Base-by-base conservation (phyloP, 1,140 invertebrate species). In the Liolophura sinensis region DNA sequence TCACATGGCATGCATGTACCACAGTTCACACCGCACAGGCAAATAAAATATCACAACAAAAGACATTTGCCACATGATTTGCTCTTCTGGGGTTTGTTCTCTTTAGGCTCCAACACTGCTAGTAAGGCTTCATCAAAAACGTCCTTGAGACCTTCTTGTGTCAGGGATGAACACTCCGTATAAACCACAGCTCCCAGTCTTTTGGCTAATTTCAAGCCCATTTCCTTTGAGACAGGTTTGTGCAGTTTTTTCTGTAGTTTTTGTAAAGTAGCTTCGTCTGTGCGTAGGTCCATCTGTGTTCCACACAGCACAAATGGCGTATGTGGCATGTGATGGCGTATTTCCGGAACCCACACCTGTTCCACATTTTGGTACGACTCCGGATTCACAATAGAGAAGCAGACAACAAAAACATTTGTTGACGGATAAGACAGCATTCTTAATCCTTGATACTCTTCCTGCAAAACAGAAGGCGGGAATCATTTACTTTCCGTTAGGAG, bases 321-420 rank as follows among this genome's bases (percentile, higher is more conserved):
- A 49, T 73, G 72, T 11, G 92, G 89, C 86, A 95, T 97, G 70
- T 87, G 84, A 70, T 87, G 86, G 27, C 88, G 86, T 25, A 88
- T 83, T 80, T 89, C 88, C 18, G 85, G 84, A 68, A 83, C 79
- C 86, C 86, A 82, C 88, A 98, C 99, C 66, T 95, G 95, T 79
- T 96, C 89, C 64, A 99, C 95, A 85, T 99, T 99, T 86, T 98
- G 95, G 87, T 98, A 97, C 70, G 95, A 97, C n/a, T 96, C 95
- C 64, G 97, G 97, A 73, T 95, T 97, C 46, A 99, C 96, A 69
- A 99, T 96, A 74, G 96, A 98, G 86, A 98, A 99, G 87, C 96
- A 98, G 57, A 99, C 95, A 68, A 99, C 91, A 87, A 99, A 99
- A 62, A 99, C 96, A 85, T 99, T 96, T 24, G 96, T 98, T 83